Evolutionary conservation across 2,797 vertebrate genomes (phyloP), one percentile per base, ranked within the genome.

Genomic region (Trachops cirrhosus): DNA sequence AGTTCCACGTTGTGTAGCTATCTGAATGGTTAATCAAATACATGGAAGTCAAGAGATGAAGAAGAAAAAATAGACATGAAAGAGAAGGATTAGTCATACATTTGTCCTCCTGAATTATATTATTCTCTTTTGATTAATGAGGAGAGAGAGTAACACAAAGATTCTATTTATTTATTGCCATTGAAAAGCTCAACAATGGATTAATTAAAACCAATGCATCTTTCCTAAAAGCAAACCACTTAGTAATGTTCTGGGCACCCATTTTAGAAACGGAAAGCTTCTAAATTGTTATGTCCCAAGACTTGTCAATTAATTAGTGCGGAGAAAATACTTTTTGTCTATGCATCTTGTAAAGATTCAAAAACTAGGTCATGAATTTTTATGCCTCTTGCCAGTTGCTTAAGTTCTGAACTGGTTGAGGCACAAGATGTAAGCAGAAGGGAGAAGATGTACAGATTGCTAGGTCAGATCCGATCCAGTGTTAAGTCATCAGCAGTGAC

Each of bases 181-280:
- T 2, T 57, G 82, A 95, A 94, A 96, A 88, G 50, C 57, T 96
- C 64, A 95, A 54, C 0, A 15, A 48, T 54, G 32, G 52, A 71
- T 82, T 90, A 86, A 96, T 89, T 88, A 92, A 95, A 96, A 95
- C 32, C 59, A 94, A 87, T 34, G 84, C 54, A 87, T 88, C 67
- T 89, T 88, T 94, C 96, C 88, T 93, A 57, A 91, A 80, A 93
- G 50, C 26, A 94, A 97, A n/a, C 39, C 92, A 96, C 95, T 98
- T 71, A 96, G 82, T 96, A 97, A 88, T 67, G 93, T 97, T 92
- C 57, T 96, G 41, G 54, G 26, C 87, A 97, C 70, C 86, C 88
- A 44, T 82, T 98, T 97, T 88, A 91, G 97, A 97, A 92, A 95
- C 96, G 46, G 32, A 95, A 95, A 97, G 67, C 18, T 52, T 97